phyloP scores from a whole-genome alignment of 2,113 vertebrate species.

The Cyanistes caeruleus region DNA sequence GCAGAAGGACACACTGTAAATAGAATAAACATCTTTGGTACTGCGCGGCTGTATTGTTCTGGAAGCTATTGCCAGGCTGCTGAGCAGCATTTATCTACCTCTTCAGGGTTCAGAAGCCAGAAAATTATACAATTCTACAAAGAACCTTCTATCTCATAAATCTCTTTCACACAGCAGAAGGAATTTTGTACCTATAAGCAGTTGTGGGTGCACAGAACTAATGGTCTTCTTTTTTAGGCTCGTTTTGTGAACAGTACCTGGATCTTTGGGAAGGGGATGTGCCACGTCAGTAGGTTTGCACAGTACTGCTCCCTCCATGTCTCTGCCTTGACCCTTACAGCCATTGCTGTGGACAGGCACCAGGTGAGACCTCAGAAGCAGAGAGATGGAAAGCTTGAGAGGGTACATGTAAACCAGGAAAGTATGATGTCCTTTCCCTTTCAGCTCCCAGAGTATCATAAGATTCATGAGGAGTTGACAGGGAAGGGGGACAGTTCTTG shows the following conservation, averaged over 20 bases:
- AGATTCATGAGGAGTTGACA: neutral
- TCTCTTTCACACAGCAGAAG: neutral
- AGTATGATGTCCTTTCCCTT: neutral
- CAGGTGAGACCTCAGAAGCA: slow-evolving; percentile 80
- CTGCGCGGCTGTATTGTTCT: fast-evolving
- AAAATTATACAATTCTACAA: neutral
- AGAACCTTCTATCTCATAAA: neutral
- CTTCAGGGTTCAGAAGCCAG: neutral
- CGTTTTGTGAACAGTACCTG: slow-evolving; percentile 94
- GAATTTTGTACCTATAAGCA: neutral
- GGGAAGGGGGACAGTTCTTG: neutral
- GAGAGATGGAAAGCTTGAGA: neutral
- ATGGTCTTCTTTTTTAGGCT: slow-evolving; percentile 72
- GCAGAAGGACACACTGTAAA: neutral
- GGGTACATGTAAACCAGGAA: neutral
- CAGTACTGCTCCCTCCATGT: slow-evolving; percentile 95
- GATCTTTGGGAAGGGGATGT: slow-evolving; percentile 93
- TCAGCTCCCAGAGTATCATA: neutral
- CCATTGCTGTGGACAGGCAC: slow-evolving; percentile 90
- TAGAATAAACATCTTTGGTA: neutral
- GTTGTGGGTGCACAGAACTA: neutral
- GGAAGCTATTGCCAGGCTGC: neutral
- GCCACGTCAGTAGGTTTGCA: slow-evolving; percentile 92
- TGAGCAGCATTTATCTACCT: neutral
- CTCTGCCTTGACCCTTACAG: slow-evolving; percentile 90